Evolutionary conservation across 2,888 invertebrate species (phyloP), one percentile per base, ranked within the genome.

Genomic region (Liposcelis brunnea): DNA sequence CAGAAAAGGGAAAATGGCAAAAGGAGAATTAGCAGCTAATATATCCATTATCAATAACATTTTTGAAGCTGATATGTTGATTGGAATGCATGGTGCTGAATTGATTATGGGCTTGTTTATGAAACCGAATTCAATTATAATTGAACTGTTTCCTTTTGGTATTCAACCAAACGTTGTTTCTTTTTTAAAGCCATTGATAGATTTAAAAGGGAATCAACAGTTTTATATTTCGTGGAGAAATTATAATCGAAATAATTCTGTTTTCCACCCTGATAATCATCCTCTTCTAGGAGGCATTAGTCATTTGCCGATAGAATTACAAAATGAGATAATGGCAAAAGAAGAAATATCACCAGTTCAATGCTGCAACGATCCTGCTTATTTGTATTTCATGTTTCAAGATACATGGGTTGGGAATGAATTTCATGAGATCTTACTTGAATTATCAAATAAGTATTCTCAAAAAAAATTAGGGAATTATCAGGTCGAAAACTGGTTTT

Each of bases 71-170:
- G 48, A 51, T 6, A 36, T 54, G 8, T 31, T 56, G 14, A 47
- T 56, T 21, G 56, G 54, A 19, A 55, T 57, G 53, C 56, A 57
- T 49, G 68, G 69, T 7, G 64, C 68, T 4, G 58, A 61, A 21
- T 53, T 68, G 49, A 56, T 60, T 42, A 51, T 67, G 2, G 54
- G 62, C 10, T 49, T 66, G 46, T 67, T 68, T 53, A 49, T 68
- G 12, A 56, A 55, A 35, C 55, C 59, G 10, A 56, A 58, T 16
- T 55, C 62, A 26, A 48, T 58, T 37, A 50, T 68, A 2, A 50
- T 69, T 11, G 69, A 69, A 55, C 48, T 69, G n/a, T 69, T 67
- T 54, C 69, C 69, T 1, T 68, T 60, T 54, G 68, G 61, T 1
- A 59, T 69, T 18, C 57, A 58, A 47, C 61, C 66, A 12, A 50